Conservation (phyloP, 1,140 invertebrate species). For the Arctopsyche grandis region DNA sequence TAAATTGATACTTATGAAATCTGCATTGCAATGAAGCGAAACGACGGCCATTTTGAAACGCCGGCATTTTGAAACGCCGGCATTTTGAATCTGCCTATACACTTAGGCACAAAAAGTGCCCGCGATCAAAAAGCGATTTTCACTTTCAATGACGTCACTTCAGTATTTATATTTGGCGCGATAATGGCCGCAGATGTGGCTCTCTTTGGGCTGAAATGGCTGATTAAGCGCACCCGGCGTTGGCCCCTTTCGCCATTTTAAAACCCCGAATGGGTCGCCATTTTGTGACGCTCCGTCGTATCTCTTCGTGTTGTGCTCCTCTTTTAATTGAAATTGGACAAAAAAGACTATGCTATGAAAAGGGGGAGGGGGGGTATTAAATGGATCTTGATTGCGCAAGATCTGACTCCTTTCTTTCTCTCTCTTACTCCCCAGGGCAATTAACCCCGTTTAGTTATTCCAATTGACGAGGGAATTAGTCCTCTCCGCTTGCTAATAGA, state of each 20-base stretch:
- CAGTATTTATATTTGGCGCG: neutral
- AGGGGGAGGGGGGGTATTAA: slow-evolving; percentile 14
- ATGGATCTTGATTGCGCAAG: slow-evolving; percentile 31
- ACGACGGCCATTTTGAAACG: too few relatives aligned
- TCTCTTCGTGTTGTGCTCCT: too few relatives aligned
- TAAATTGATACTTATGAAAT: too few relatives aligned
- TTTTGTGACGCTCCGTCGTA: too few relatives aligned
- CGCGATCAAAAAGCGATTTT: neutral
- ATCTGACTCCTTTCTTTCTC: neutral
- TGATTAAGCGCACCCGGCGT: neutral
- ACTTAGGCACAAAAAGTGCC: neutral
- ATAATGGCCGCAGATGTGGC: neutral
- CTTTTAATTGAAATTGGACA: neutral
- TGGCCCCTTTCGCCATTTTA: neutral
- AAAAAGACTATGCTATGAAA: slow-evolving; percentile 21
- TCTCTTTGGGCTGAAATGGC: neutral
- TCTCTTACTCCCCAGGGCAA: neutral
- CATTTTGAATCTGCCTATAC: too few relatives aligned
- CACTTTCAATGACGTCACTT: neutral
- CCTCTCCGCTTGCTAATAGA: too few relatives aligned
- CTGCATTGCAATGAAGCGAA: too few relatives aligned
- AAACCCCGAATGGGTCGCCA: neutral
- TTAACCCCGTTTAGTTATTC: slow-evolving; percentile 37
- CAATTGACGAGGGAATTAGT: slow-evolving; percentile 27
- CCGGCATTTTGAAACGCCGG: too few relatives aligned